Evolutionary conservation across 2,888 invertebrate genomes (phyloP).

Genomic region (Eupithecia insigniata): DNA sequence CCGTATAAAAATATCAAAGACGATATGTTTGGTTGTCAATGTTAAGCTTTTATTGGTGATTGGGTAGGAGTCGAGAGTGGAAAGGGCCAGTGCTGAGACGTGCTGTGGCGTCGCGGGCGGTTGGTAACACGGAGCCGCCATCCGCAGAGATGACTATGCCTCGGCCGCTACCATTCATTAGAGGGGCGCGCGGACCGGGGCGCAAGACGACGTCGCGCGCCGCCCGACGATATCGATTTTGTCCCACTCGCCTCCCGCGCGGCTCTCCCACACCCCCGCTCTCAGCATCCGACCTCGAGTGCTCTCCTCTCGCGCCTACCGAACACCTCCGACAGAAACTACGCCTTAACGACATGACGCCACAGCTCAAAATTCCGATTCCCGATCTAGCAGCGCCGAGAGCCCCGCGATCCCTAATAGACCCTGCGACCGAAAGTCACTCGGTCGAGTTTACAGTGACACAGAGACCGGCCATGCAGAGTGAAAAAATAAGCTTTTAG

Average conservation of each 20-base stretch:
- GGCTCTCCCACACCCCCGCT: conserved; percentile 68
- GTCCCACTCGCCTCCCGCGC: conserved; percentile 73
- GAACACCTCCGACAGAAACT: conserved; percentile 81
- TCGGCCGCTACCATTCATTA: conserved; percentile 83
- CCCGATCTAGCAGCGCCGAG: conserved; percentile 57
- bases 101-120: conserved; percentile 60
- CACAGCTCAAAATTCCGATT: conserved; percentile 79
- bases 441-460: conserved; percentile 81
- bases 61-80: conserved; percentile 54
- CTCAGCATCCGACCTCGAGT: conserved; percentile 84
- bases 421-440: conserved; percentile 80
- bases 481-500: conserved; percentile 83
- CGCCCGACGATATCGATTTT: conserved; percentile 84
- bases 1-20: conserved; percentile 22
- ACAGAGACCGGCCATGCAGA: conserved; percentile 65
- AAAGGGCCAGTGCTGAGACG: conserved; percentile 48
- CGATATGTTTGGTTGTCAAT: conserved; percentile 28
- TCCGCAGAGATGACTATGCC: conserved; percentile 82
- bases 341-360: conserved; percentile 78
- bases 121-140: conserved; percentile 74
- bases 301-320: conserved; percentile 83
- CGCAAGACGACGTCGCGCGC: conserved; percentile 83
- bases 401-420: conserved; percentile 74
- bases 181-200: conserved; percentile 72
- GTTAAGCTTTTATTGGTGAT: conserved; percentile 62